Evolutionary conservation across 1,140 invertebrate genomes (phyloP).

Genomic region (Apocrypta bakeri): DNA sequence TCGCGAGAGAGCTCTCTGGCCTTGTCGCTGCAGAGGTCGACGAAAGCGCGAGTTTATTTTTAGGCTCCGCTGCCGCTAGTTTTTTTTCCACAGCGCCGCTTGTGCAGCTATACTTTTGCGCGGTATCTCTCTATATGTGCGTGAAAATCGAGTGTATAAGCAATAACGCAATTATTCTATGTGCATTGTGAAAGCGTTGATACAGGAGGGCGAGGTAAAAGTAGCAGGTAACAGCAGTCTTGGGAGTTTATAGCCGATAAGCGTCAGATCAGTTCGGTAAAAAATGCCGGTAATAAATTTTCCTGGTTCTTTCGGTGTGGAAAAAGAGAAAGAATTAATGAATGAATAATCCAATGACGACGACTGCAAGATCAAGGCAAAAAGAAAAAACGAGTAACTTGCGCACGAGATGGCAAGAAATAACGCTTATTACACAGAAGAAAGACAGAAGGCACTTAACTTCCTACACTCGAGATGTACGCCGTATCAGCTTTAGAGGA

Average conservation of each 20-base stretch:
- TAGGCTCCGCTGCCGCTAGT: neutral
- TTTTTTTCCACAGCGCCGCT: neutral
- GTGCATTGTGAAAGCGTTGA: too few relatives aligned
- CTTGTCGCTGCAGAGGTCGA: slow-evolving; percentile 7
- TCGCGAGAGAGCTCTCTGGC: slow-evolving; percentile 6
- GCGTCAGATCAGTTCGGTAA: too few relatives aligned
- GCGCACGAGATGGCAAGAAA: neutral
- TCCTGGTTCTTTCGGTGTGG: too few relatives aligned
- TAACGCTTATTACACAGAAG: neutral
- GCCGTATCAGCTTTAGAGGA: slow-evolving; percentile 9
- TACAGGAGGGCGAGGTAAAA: too few relatives aligned
- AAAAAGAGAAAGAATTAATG: too few relatives aligned
- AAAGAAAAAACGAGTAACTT: neutral
- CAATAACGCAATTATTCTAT: slow-evolving; percentile 36
- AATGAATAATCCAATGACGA: too few relatives aligned
- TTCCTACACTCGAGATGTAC: slow-evolving; percentile 23
- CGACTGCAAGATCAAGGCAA: too few relatives aligned
- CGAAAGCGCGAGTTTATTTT: slow-evolving; percentile 30
- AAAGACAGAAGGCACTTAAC: slow-evolving; percentile 33
- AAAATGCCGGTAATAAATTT: too few relatives aligned
- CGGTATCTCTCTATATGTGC: too few relatives aligned
- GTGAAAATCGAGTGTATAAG: too few relatives aligned
- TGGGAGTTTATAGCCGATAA: too few relatives aligned
- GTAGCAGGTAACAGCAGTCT: too few relatives aligned
- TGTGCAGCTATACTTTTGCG: neutral